These are phyloP conservation scores for Cossypha niveicapilla DNA, from an alignment of 2,797 vertebrate species.

Conservation along the genomic window DNA sequence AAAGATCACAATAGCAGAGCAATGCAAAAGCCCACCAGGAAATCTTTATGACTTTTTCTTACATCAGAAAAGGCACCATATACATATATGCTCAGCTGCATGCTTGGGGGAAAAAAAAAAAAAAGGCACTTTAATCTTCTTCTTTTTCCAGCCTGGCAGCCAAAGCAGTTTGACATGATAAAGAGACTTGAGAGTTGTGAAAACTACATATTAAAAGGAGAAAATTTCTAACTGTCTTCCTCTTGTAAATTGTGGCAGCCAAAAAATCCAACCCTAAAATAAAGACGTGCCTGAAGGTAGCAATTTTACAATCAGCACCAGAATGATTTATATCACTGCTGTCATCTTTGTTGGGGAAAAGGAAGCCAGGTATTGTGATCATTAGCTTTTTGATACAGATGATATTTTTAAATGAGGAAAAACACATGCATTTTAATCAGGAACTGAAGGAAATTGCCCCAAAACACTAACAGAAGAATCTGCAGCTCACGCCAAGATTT, in stretches of 20 bases:
- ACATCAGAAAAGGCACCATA: neutral
- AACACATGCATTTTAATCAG: constrained; percentile 51
- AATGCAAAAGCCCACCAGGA: neutral
- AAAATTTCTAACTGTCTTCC: constrained; percentile 35
- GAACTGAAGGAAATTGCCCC: neutral
- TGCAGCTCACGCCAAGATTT: neutral
- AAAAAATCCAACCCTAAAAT: constrained; percentile 58
- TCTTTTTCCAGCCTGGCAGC: constrained; percentile 23
- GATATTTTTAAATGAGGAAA: constrained; percentile 47
- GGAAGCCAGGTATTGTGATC: constrained; percentile 64
- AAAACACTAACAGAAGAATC: constrained; percentile 6
- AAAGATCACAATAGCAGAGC: neutral
- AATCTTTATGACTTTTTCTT: neutral
- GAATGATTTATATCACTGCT: constrained; percentile 49
- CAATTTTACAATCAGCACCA: constrained; percentile 60
- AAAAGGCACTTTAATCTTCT: neutral
- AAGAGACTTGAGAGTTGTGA: constrained; percentile 34
- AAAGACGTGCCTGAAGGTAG: constrained; percentile 43
- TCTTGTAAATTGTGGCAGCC: constrained; percentile 31
- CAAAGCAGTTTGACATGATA: constrained; percentile 45
- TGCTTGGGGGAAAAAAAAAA: neutral
- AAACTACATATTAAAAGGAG: constrained; percentile 41
- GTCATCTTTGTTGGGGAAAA: constrained; percentile 62
- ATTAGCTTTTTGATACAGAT: constrained; percentile 55
- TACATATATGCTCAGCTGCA: neutral